Base-by-base conservation (phyloP, 2,888 invertebrate genomes). In the Thereva unica region DNA sequence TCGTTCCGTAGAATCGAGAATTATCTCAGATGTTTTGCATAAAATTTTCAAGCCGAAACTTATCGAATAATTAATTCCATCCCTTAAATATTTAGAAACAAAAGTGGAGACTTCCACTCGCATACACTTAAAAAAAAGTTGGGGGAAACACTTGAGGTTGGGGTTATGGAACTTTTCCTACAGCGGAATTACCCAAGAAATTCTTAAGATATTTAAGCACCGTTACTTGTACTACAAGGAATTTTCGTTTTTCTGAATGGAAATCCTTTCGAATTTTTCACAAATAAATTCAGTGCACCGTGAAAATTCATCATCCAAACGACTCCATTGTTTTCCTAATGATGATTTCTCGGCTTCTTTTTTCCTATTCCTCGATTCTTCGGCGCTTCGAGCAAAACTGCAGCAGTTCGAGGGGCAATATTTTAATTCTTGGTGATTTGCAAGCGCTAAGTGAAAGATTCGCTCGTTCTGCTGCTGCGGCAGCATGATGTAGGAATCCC, bases 251-350 rank as follows among this genome's bases (percentile, higher is more conserved):
- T 12, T 2, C 41, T 47, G 9, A 23, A 41, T 49, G 40, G 41
- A 50, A 50, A 50, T 61, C 50, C 41, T 23, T 41, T 35, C 9
- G 55, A 42, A 52, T 66, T 59, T 23, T 23, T 66, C 66, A 59
- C 66, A 66, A 66, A 66, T 66, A 66, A 66, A 66, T 66, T 45
- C 52, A 57, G 44, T 40, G 41, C 57, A 66, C 59, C 57, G 38
- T 59, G 44, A 53, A 59, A 57, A 41, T 52, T 52, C 57, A 66
- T 57, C 66, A 66, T 66, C 56, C 37, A 57, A 66, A 66, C 53
- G 66, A 59, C 44, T 56, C 66, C 23, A 23, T 23, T 23, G 23
- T 23, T 23, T 23, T 23, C 23, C 23, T 23, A 23, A 23, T 23
- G 23, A 23, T 23, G 23, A 66, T 66, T 59, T 52, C 59, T 40